Percentiles rank a stretch among this genome's conserved stretches.
Evolutionary conservation across 2,797 vertebrate genomes (phyloP).

Genomic region (Xerus rutilus): DNA sequence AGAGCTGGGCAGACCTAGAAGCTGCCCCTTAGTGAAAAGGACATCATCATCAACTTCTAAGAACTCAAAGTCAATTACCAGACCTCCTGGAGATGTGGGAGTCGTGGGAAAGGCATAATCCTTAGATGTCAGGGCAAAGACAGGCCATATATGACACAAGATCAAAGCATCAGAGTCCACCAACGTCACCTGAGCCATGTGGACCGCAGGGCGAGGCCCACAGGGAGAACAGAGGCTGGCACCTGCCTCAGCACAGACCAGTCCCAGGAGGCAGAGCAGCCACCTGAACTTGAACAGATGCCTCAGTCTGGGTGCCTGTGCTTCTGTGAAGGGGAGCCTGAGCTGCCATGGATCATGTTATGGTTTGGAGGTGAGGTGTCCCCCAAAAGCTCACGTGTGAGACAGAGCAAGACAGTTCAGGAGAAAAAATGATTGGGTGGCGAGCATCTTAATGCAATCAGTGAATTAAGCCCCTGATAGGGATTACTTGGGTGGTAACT

Average conservation of each 20-base stretch:
- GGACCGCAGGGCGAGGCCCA: too few relatives aligned
- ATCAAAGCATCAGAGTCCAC: too few relatives aligned
- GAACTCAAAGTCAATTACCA: background rate
- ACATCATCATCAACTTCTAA: background rate
- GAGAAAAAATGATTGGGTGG: too few relatives aligned
- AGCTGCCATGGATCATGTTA: background rate
- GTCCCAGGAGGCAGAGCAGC: background rate
- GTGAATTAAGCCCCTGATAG: too few relatives aligned
- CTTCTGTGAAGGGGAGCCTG: background rate
- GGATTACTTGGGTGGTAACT: too few relatives aligned
- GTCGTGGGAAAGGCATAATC: background rate
- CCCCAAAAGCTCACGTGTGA: too few relatives aligned
- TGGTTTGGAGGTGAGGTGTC: too few relatives aligned
- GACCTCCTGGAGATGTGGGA: background rate
- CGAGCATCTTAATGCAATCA: too few relatives aligned
- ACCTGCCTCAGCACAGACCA: too few relatives aligned
- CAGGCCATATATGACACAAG: too few relatives aligned
- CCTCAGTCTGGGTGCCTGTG: too few relatives aligned
- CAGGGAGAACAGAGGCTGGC: background rate
- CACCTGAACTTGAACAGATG: background rate
- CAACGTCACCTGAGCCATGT: accelerated
- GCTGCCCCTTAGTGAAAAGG: background rate
- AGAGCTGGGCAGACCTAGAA: background rate
- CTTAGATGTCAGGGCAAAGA: background rate
- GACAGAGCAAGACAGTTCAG: too few relatives aligned